Evolutionary conservation across 2,888 invertebrate genomes (phyloP), one percentile per base, ranked within the genome.

Genomic region (Aphidius colemani): DNA sequence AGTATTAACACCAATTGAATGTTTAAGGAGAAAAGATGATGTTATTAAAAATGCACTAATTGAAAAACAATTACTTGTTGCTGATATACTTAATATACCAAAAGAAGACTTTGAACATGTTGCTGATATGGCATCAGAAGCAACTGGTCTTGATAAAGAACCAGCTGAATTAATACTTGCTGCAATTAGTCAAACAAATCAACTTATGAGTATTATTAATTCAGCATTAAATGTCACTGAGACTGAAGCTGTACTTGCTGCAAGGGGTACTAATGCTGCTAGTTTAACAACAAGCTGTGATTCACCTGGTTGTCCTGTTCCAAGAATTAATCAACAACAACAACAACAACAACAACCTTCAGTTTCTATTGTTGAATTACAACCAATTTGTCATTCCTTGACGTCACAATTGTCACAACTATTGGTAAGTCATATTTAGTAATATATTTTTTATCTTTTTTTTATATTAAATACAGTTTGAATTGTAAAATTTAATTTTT

Each of bases 1-100:
- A 69, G 90, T 91, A 76, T 85, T 92, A 74, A 92, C 92, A 67
- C 90, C 92, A 71, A 86, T 90, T 82, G 93, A 93, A 83, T 87
- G 88, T 83, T 85, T 93, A 68, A 86, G 90, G 69, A 86, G 91
- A 67, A 88, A 91, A 76, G 92, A 92, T 78, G 88, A 88, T 72
- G 83, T 88, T 69, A 89, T 93, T 67, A 87, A 88, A 67, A 86
- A 87, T 75, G 88, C 90, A 53, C 79, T 93, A 70, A 85, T 85
- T 64, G 92, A 92, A 77, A 92, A 92, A 77, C 89, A 91, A 76
- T 85, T 86, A 71, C 85, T 93, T 68, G 89, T 92, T 70, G 91
- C 91, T 68, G 90, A 92, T 78, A 87, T 93, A 78, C 85, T 92
- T 75, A 88, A 90, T 80, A 88, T 92, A 78, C 90, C 92, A 61